Percentiles rank a stretch among this genome's conserved stretches.
Evolutionary conservation across 1,140 invertebrate genomes (phyloP).

Genomic region (Littorina saxatilis): DNA sequence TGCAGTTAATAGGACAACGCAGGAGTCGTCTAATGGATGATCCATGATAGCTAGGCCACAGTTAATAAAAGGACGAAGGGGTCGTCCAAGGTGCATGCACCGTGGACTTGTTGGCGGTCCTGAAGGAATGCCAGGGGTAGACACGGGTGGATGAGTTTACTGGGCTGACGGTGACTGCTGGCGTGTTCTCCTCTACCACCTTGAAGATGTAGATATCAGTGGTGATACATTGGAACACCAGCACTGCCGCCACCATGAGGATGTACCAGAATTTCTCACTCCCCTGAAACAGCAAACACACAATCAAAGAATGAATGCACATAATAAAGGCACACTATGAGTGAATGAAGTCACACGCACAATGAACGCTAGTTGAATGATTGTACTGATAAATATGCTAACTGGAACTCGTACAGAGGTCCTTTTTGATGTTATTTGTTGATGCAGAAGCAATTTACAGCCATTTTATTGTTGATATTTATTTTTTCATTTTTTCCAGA

Average conservation of each 20-base stretch:
- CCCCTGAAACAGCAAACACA: constrained; percentile 50
- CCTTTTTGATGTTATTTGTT: too few species aligned
- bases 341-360: too few species aligned
- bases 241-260: constrained; percentile 60
- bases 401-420: too few species aligned
- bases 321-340: too few species aligned
- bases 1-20: too few species aligned
- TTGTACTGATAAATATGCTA: too few species aligned
- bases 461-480: too few species aligned
- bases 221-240: constrained; percentile 67
- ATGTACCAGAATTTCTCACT: constrained; percentile 72
- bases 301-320: too few species aligned
- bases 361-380: too few species aligned
- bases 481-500: too few species aligned
- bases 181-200: not conserved
- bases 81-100: not conserved
- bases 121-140: not conserved
- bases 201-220: constrained; percentile 69
- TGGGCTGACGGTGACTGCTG: not conserved
- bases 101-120: not conserved
- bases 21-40: too few species aligned
- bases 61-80: not conserved
- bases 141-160: not conserved
- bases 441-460: too few species aligned
- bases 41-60: not conserved